Conservation (phyloP, 2,797 vertebrate species). For the Acanthurus tractus region DNA sequence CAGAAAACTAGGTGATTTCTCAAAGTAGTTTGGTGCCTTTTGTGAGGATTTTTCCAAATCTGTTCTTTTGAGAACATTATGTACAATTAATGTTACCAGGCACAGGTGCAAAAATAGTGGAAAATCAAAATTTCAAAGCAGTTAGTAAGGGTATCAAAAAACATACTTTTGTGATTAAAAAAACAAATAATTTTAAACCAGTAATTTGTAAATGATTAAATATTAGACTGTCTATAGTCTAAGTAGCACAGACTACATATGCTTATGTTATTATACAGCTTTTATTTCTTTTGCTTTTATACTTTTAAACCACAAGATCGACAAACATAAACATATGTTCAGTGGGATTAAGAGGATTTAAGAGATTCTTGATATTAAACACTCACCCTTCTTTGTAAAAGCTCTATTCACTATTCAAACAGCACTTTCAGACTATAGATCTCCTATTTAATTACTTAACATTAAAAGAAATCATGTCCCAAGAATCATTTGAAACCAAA, state of each 20-base stretch:
- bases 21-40: constrained; percentile 36
- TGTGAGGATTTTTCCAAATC: constrained; percentile 26
- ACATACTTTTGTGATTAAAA: not conserved
- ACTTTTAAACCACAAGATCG: constrained; percentile 9
- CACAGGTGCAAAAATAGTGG: not conserved
- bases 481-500: constrained; percentile 23
- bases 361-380: constrained; percentile 47
- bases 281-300: constrained; percentile 4
- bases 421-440: constrained; percentile 23
- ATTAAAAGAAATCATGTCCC: constrained; percentile 31
- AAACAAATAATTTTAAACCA: not conserved
- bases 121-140: constrained; percentile 19
- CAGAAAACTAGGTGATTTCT: constrained; percentile 43
- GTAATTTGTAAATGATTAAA: not conserved
- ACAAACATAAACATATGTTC: constrained; percentile 40
- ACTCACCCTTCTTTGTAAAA: constrained; percentile 20
- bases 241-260: not conserved
- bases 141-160: not conserved
- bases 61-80: constrained; percentile 16
- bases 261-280: constrained; percentile 9
- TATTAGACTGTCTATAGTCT: not conserved
- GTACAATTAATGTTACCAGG: constrained; percentile 23
- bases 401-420: constrained; percentile 39
- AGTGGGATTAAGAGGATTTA: constrained; percentile 44
- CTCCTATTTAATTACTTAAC: constrained; percentile 48